Evolutionary conservation across 2,888 invertebrate species (phyloP), one percentile per base, ranked within the genome.

Genomic region (Pherbina coryleti): DNA sequence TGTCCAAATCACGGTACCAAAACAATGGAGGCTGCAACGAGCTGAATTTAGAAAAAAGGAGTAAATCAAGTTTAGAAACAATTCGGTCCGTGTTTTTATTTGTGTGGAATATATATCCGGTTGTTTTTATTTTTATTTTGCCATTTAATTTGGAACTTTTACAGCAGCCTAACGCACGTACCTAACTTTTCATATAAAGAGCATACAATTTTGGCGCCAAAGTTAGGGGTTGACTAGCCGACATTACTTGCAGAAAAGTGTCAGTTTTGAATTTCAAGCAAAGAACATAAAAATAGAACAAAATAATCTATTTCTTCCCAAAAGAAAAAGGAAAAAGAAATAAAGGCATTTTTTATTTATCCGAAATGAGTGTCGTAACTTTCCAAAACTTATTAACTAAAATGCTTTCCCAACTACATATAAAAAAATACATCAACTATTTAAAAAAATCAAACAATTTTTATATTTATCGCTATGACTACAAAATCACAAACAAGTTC

Each of bases 91-190:
- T 34, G n/a, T 34, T 37, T 34, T 66, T 60, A 60, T 62, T 62
- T 55, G n/a, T 55, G 19, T 55, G 55, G 2, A 19, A 19, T 55
- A 19, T 19, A 19, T 37, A n/a, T n/a, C n/a, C n/a, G n/a, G n/a
- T n/a, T n/a, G n/a, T 34, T 31, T 28, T 64, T 17, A 34, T 34
- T 34, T 66, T 34, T 34, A 1, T n/a, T 31, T n/a, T 66, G 34
- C 34, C 31, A 64, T 64, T 5, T 17, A 64, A 64, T 64, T 5
- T n/a, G 37, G 64, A 28, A 34, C 64, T 34, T 66, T 66, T 66
- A 34, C 19, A 34, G 64, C 64, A n/a, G 64, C 64, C 17, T 14
- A 66, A 66, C 25, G 34, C 64, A 31, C 34, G 64, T 19, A 25
- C n/a, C n/a, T 37, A 66, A 66, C 64, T 34, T 66, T 66, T 14